A percentile compares a stretch with the other conserved stretches of the same genome.
Evolutionary conservation across 92 coral and sea anemone genomes (phyloP).

Genomic region (Bergia sp.): DNA sequence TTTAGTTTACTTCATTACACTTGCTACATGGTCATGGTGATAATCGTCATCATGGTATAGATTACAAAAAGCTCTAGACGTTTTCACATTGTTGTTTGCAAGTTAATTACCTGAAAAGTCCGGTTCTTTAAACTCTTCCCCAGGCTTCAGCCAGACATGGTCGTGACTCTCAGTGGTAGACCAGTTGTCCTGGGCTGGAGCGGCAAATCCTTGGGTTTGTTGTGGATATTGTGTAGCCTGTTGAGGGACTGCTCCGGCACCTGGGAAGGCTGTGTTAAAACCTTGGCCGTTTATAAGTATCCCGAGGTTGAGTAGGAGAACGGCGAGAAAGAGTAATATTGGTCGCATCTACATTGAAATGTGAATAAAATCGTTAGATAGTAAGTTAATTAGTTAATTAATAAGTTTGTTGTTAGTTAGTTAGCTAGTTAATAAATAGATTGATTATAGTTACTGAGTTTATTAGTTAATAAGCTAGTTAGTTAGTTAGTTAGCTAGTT

Average conservation of each 20-base stretch:
- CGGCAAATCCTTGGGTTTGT: slow-evolving; percentile 30
- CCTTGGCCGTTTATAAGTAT: slow-evolving; percentile 13
- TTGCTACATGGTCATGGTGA: background rate
- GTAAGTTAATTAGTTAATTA: too few species aligned
- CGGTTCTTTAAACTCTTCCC: slow-evolving; percentile 38
- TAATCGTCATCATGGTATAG: too few species aligned
- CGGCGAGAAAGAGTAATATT: background rate
- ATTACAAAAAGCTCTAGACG: background rate
- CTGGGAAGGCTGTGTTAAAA: slow-evolving; percentile 24
- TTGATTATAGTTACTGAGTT: too few species aligned
- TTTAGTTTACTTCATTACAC: background rate
- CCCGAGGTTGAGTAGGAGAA: slow-evolving; percentile 14
- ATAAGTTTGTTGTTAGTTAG: too few species aligned
- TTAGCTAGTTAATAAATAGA: too few species aligned
- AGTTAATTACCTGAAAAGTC: slow-evolving; percentile 25
- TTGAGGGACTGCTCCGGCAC: background rate
- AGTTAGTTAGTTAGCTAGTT: too few species aligned
- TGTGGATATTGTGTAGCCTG: slow-evolving; percentile 19
- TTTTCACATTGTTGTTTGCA: background rate
- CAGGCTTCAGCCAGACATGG: slow-evolving; percentile 44
- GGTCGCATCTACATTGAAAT: slow-evolving; percentile 33
- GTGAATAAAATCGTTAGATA: too few species aligned
- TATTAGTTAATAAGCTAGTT: too few species aligned
- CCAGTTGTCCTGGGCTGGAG: slow-evolving; percentile 31
- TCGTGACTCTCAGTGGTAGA: slow-evolving; percentile 25